phyloP scores from a whole-genome alignment of 2,113 vertebrate species.

The Pongo abelii region DNA sequence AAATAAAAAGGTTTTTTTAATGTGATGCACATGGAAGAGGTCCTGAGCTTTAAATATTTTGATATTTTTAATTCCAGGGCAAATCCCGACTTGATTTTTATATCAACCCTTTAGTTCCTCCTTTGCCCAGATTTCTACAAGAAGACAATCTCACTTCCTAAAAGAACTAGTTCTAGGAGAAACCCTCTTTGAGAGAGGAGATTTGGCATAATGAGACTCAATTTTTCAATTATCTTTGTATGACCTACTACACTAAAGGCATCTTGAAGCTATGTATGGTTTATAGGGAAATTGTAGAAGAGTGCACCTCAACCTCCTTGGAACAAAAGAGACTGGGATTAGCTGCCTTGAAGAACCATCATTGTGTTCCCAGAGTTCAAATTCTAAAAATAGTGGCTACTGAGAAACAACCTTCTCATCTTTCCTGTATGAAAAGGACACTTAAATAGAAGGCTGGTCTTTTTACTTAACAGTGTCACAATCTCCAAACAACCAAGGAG shows the following conservation, averaged over 20 bases:
- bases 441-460: constrained; percentile 30
- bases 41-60: constrained; percentile 9
- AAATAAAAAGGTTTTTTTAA: background rate
- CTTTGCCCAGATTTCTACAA: background rate
- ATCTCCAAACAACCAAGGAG: constrained; percentile 27
- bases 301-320: background rate
- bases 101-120: background rate
- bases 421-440: constrained; percentile 50
- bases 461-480: constrained; percentile 18
- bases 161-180: background rate
- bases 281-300: constrained; percentile 17
- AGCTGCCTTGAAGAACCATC: background rate
- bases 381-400: constrained; percentile 49
- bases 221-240: background rate
- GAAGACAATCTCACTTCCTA: background rate
- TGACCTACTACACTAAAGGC: background rate
- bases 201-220: background rate
- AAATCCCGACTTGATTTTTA: background rate
- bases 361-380: background rate
- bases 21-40: background rate
- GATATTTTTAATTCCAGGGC: background rate
- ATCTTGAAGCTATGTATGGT: background rate
- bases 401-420: constrained; percentile 29
- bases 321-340: constrained; percentile 23
- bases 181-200: background rate